Evolutionary conservation across 2,888 invertebrate genomes (phyloP), one percentile per base, ranked within the genome.

Genomic region (Rhagonycha lutea): DNA sequence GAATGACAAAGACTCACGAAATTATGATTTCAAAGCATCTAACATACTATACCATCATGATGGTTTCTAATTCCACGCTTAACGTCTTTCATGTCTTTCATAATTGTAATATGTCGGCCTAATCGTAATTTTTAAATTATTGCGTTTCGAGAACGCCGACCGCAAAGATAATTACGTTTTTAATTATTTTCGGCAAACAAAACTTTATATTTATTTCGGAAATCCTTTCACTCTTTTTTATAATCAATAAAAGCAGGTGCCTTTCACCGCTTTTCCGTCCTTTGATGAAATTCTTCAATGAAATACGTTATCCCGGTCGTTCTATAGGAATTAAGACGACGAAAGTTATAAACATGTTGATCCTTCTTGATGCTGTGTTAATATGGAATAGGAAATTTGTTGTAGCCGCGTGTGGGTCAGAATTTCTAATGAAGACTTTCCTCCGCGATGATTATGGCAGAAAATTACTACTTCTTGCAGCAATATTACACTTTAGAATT

Each of bases 1-100:
- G 74, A 68, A 71, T 75, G 71, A 75, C 74, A 75, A 75, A 71
- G 74, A 75, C 70, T 70, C 60, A 24, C 61, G 26, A 62, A 70
- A 69, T 69, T 69, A 68, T 72, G 68, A 69, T 69, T 73, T 61
- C 73, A 73, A 73, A 73, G 73, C 61, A 11, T 32, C n/a, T 24
- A 2, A 2, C 18, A 18, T 18, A 61, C 68, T 68, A 68, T 69
- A 61, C 60, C 68, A 69, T 62, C 29, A 69, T 47, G 73, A 47
- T 69, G 11, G 62, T 68, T 62, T 14, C 62, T 18, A 73, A 47
- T 47, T 47, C 47, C 47, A 47, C 47, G 47, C 47, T 47, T 47
- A n/a, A 47, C 47, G 47, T 47, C 47, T 47, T 47, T 47, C 47
- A 47, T 47, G 47, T 47, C 47, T 47, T 47, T 47, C 47, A 47